Conservation (phyloP, 2,888 invertebrate genomes). For the Tipula vernalis region DNA sequence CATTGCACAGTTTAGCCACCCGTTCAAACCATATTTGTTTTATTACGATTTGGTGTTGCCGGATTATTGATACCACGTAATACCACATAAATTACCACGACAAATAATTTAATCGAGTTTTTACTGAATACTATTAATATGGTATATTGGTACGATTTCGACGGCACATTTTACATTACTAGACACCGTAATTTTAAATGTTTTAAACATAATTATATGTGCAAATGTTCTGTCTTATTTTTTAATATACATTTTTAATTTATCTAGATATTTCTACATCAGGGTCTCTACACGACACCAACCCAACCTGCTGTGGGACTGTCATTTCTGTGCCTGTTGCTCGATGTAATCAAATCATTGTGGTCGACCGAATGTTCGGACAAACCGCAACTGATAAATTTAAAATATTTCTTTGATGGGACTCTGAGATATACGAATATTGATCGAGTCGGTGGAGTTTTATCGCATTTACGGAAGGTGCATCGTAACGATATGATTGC, state of each 20-base stretch:
- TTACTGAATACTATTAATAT: background rate
- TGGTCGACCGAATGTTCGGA: constrained; percentile 26
- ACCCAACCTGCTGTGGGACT: constrained; percentile 31
- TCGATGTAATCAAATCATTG: constrained; percentile 25
- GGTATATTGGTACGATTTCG: background rate
- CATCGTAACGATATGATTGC: constrained; percentile 27
- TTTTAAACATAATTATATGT: too few relatives aligned
- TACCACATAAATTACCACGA: too few relatives aligned
- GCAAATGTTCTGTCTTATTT: background rate
- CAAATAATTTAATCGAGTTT: background rate
- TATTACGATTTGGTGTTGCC: too few relatives aligned
- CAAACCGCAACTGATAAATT: constrained; percentile 23
- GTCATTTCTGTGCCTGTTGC: constrained; percentile 29
- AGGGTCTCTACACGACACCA: constrained; percentile 31
- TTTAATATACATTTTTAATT: background rate
- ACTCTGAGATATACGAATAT: constrained; percentile 31
- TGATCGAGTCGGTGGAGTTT: constrained; percentile 34
- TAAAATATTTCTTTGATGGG: constrained; percentile 30
- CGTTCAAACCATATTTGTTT: too few relatives aligned
- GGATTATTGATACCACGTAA: too few relatives aligned
- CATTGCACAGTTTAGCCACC: too few relatives aligned
- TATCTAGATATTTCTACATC: constrained; percentile 21
- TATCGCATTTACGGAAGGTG: constrained; percentile 33
- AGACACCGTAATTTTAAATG: background rate
- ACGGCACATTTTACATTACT: background rate